Base-by-base conservation (phyloP, 2,888 invertebrate genomes). In the Protonemura montana region DNA sequence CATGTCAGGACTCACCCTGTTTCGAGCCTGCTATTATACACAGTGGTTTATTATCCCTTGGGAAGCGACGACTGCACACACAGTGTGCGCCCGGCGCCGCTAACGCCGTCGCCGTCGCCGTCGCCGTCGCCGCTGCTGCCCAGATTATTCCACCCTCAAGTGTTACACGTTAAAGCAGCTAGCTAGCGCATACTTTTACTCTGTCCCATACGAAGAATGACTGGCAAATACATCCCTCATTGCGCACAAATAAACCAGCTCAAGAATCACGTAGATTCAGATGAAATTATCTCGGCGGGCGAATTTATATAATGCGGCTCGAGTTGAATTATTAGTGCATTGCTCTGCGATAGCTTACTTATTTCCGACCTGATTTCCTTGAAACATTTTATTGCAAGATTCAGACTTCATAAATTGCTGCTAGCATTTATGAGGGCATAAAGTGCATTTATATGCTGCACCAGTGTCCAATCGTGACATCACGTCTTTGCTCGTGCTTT, bases 81-180 rank as follows among this genome's bases (percentile, higher is more conserved):
- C 35, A 35, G 35, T 35, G 35, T 35, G 35, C 35, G 35, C 35
- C 35, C 35, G 35, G 59, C 59, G 59, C 21, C 59, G 59, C 16
- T 21, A 21, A 16, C 59, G 59, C 1, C 59, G 59, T 59, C 59
- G 59, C 16, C 59, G 59, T 7, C 41, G 41, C 6, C 41, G 41
- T 41, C 41, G 41, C 13, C 41, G 41, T 7, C 41, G 13, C 13
- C 41, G 59, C 59, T 59, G 59, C 59, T 21, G 1, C 16, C 59
- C 59, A 21, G 59, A 59, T 59, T 59, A 59, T 59, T 59, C 59
- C 59, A 59, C 59, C 59, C 59, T 59, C 59, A 59, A 59, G 59
- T 21, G 59, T 59, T 59, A 59, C 59, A 21, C 59, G 59, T 59
- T 59, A 59, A 16, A 35, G 10, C n/a, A n/a, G n/a, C n/a, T n/a